These are phyloP conservation scores for Arion vulgaris DNA, from an alignment of 1,140 invertebrate genomes.

Conservation along the genomic window DNA sequence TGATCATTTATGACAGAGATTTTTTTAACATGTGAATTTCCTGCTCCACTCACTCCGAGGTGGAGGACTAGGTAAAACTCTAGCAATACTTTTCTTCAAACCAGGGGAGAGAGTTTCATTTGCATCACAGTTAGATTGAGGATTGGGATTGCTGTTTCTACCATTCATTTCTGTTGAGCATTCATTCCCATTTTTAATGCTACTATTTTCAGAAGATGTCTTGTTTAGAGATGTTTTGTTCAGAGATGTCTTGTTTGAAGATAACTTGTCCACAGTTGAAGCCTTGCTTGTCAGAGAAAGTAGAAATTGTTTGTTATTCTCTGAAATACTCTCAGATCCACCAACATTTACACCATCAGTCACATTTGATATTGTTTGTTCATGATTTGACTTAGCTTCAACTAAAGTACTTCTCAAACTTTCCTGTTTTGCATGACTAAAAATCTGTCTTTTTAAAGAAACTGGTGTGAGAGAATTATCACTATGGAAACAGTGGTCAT, in stretches of 20 bases:
- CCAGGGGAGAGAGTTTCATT: background rate
- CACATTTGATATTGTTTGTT: background rate
- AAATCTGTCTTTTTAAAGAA: too few species aligned
- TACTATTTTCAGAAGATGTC: background rate
- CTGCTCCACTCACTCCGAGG: background rate
- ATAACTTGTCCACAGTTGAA: background rate
- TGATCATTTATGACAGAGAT: background rate
- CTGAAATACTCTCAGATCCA: background rate
- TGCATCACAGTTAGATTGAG: background rate
- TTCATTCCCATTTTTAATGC: background rate
- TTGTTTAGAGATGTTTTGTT: too few species aligned
- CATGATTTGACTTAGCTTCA: background rate
- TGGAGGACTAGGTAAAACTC: background rate
- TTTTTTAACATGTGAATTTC: background rate
- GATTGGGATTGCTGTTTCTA: too few species aligned
- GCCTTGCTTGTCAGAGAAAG: background rate
- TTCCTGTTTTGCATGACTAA: background rate
- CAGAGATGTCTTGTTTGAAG: background rate
- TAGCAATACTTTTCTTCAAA: background rate
- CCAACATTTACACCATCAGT: background rate
- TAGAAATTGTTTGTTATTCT: constrained; percentile 28
- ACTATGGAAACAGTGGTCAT: background rate
- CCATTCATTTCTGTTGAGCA: background rate
- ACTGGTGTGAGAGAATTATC: too few species aligned
- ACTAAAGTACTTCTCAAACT: too few species aligned